Evolutionary conservation across 2,113 vertebrate genomes (phyloP), one percentile per base, ranked within the genome.

Genomic region (Nyctibius bracteatus): DNA sequence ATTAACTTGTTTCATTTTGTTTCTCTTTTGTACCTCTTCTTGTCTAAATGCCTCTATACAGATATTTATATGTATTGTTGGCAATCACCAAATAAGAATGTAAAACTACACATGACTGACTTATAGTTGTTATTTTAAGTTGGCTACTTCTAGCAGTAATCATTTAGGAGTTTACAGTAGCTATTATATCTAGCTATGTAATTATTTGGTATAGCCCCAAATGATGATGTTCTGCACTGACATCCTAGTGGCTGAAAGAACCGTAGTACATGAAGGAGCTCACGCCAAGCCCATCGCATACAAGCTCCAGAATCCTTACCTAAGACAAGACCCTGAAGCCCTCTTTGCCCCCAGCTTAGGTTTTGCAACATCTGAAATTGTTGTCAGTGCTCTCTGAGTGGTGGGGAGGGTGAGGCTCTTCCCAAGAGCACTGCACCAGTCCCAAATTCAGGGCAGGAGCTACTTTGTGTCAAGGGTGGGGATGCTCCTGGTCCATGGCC

Each of bases 401-500:
- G 5, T 17, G 43, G 51, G 14, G 35, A 71, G 25, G 7, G 5
- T 33, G 24, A 93, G 23, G 4, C 4, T 84, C 17, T 67, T 84
- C 28, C 39, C 28, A 21, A 55, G 25, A 52, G 15, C 27, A 28
- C n/a, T 25, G 28, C 47, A 52, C 6, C 44, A 11, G 14, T 85
- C 43, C 8, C 52, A 49, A 5, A n/a, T 3, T 28, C 1, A 0
- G 10, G 14, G 5, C 5, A 5, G 23, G 43, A 70, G 8, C 10
- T 81, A 20, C 28, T 8, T 28, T 24, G 11, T 66, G 10, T 54
- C 41, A 49, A 62, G 31, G 0, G 0, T 24, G 15, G 14, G 39
- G 31, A 21, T 24, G 14, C 17, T 67, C 43, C 43, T 67, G 35
- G 37, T 28, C 10, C 1, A 0, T 2, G 44, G 13, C 8, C 24